Conservation (phyloP, 2,797 vertebrate genomes). For the Neoniphon sammara region DNA sequence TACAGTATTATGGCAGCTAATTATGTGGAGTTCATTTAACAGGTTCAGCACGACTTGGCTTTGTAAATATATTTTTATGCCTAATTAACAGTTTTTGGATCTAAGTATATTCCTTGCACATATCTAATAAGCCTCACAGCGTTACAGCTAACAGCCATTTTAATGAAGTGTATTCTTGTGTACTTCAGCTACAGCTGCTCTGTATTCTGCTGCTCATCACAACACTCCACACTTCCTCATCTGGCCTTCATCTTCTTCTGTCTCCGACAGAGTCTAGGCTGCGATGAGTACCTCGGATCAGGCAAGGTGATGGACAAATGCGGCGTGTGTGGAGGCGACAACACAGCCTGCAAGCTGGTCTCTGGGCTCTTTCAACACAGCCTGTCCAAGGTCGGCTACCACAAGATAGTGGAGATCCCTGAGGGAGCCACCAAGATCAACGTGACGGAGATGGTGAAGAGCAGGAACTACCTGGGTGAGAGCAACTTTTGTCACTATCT, state of each 20-base stretch:
- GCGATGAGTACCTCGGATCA: constrained; percentile 93
- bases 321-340: constrained; percentile 95
- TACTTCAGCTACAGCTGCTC: constrained; percentile 3
- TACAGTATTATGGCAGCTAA: constrained; percentile 27
- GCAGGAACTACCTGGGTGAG: constrained; percentile 97
- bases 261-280: constrained; percentile 89
- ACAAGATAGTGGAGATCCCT: constrained; percentile 98
- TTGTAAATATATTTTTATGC: constrained; percentile 19
- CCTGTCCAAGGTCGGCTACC: constrained; percentile 93
- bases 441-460: constrained; percentile 96
- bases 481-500: no score
- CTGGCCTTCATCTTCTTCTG: background rate
- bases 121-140: background rate
- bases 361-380: constrained; percentile 93
- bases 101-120: background rate
- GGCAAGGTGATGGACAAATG: constrained; percentile 93
- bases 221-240: constrained; percentile 1
- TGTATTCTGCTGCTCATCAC: background rate
- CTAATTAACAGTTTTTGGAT: constrained; percentile 5
- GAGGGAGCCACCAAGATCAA: constrained; percentile 97
- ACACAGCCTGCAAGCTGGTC: constrained; percentile 90
- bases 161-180: background rate
- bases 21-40: constrained; percentile 8
- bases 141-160: background rate
- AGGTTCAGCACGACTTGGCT: background rate